Conservation (phyloP, 2,888 invertebrate species). For the Poecilobothrus nobilitatus region DNA sequence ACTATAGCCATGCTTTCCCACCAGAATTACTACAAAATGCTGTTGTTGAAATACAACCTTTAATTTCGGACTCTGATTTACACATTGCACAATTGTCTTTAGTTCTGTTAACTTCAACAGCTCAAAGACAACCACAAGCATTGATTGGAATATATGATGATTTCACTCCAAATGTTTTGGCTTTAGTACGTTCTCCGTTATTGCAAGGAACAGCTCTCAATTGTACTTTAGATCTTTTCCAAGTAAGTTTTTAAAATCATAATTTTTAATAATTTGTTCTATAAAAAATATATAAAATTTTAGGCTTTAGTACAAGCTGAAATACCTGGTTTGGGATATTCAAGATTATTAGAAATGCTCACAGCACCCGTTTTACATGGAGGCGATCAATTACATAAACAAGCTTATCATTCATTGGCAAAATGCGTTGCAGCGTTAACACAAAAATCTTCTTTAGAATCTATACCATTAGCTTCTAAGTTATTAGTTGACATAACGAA, state of each 20-base stretch:
- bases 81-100: conserved; percentile 92
- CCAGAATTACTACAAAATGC: conserved; percentile 63
- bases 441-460: conserved; percentile 64
- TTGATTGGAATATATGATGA: conserved; percentile 62
- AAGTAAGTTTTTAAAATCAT: conserved; percentile 34
- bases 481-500: conserved; percentile 65
- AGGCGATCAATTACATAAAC: conserved; percentile 53
- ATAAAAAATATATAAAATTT: not conserved
- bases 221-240: conserved; percentile 86
- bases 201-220: conserved; percentile 79
- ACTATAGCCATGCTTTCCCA: conserved; percentile 60
- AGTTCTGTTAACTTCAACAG: conserved; percentile 72
- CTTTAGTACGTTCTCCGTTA: conserved; percentile 81
- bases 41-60: conserved; percentile 78
- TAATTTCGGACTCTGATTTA: conserved; percentile 88
- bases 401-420: conserved; percentile 90
- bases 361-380: conserved; percentile 58
- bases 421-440: conserved; percentile 94
- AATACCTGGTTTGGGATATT: conserved; percentile 69
- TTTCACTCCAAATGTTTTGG: conserved; percentile 76
- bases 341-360: conserved; percentile 68
- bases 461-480: conserved; percentile 56
- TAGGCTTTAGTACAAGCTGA: conserved; percentile 73
- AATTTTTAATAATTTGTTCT: not conserved
- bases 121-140: conserved; percentile 67